phyloP scores from a whole-genome alignment of 2,797 vertebrate genomes.

The Prunella strophiata region DNA sequence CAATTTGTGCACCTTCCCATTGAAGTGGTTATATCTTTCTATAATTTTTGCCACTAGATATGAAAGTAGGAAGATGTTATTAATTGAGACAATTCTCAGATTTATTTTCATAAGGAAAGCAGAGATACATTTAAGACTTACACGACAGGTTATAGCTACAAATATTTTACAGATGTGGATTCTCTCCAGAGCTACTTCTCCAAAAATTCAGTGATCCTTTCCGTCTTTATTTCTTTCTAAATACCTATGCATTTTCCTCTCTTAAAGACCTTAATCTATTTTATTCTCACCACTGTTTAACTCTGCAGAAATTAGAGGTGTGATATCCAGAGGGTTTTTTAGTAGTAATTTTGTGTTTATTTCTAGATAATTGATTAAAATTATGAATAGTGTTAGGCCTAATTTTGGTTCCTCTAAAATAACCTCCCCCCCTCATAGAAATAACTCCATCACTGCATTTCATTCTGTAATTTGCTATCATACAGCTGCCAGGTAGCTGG shows the following conservation, averaged over 20 bases:
- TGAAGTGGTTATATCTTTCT: not conserved
- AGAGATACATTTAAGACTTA: not conserved
- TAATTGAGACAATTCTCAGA: not conserved
- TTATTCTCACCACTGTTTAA: not conserved
- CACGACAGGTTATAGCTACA: not conserved
- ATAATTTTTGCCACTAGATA: not conserved
- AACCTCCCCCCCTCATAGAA: not conserved
- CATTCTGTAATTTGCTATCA: not conserved
- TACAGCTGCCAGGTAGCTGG: not conserved
- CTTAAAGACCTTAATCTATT: not conserved
- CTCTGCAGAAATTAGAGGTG: not conserved
- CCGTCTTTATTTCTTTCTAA: not conserved
- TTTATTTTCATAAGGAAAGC: not conserved
- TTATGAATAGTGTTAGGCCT: not conserved
- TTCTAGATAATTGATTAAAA: not conserved
- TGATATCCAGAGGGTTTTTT: not conserved
- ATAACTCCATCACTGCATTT: not conserved
- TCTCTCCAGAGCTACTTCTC: not conserved
- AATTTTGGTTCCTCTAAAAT: not conserved
- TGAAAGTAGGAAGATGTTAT: not conserved
- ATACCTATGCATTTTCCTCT: not conserved
- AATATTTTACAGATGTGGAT: not conserved
- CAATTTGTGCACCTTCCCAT: not conserved
- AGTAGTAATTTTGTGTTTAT: not conserved
- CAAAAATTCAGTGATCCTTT: not conserved